phyloP scores from a whole-genome alignment of 1,140 invertebrate species.

The Probaryconus sp. region DNA sequence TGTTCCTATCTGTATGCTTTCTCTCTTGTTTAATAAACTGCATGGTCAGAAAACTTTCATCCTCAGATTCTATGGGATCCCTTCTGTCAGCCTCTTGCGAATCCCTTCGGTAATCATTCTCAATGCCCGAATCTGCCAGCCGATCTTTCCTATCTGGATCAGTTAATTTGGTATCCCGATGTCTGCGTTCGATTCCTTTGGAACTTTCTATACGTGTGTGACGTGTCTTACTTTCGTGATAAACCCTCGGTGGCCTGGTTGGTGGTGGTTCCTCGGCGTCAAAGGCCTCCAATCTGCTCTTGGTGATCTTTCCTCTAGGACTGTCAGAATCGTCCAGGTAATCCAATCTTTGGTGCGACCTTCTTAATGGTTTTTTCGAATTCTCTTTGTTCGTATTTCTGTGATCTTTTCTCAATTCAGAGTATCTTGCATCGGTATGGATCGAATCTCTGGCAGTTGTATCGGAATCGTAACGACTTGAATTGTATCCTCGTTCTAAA shows the following conservation, averaged over 20 bases:
- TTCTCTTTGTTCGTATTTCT: constrained; percentile 65
- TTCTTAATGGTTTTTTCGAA: constrained; percentile 67
- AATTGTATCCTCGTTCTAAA: constrained; percentile 68
- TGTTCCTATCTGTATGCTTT: constrained; percentile 80
- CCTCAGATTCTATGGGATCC: constrained; percentile 80
- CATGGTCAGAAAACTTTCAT: constrained; percentile 82
- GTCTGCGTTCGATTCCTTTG: constrained; percentile 65
- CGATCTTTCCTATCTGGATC: constrained; percentile 79
- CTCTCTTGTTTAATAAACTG: constrained; percentile 83
- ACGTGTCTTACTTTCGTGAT: constrained; percentile 73
- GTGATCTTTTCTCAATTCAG: constrained; percentile 67
- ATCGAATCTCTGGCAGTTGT: constrained; percentile 72
- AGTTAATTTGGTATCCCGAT: constrained; percentile 69
- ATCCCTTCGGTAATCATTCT: constrained; percentile 86
- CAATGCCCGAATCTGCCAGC: constrained; percentile 86
- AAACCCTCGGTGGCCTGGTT: constrained; percentile 64
- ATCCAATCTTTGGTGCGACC: constrained; percentile 71
- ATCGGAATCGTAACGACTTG: constrained; percentile 74
- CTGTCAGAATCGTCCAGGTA: constrained; percentile 74
- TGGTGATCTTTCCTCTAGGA: constrained; percentile 59
- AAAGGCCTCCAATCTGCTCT: constrained; percentile 64
- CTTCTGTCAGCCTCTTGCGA: constrained; percentile 80
- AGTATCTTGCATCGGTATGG: constrained; percentile 64
- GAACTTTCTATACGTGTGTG: constrained; percentile 67
- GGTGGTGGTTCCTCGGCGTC: constrained; percentile 68